A percentile compares a stretch with the other conserved stretches of the same genome.
Conservation (phyloP, 2,888 invertebrate species). For the Agonopterix alstromeriana region DNA sequence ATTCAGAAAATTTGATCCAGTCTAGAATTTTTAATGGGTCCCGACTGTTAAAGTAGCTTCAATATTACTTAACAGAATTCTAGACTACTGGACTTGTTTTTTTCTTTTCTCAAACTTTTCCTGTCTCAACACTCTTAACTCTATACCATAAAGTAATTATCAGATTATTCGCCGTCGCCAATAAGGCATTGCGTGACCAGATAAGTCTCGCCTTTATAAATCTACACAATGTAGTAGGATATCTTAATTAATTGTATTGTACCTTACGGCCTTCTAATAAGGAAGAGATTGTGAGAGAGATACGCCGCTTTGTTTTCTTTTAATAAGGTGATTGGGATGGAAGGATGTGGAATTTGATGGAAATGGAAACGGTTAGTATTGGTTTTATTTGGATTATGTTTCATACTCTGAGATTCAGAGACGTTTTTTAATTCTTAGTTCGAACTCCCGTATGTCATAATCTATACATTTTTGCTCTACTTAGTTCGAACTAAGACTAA, state of each 20-base stretch:
- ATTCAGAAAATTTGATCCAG: too few species aligned
- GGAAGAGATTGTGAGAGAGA: slow-evolving; percentile 24
- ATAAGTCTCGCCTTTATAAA: slow-evolving; percentile 31
- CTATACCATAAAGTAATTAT: slow-evolving; percentile 22
- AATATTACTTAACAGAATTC: too few species aligned
- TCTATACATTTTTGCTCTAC: too few species aligned
- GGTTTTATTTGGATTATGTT: not conserved
- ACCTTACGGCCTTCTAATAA: slow-evolving; percentile 16
- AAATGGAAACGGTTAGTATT: not conserved
- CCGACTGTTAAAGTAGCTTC: too few species aligned
- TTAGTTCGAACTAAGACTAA: too few species aligned
- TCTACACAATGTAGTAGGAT: slow-evolving; percentile 27
- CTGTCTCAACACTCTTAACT: slow-evolving; percentile 6
- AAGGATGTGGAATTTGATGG: not conserved
- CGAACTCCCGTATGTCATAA: too few species aligned
- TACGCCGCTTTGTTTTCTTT: not conserved
- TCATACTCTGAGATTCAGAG: too few species aligned
- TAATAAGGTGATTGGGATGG: not conserved
- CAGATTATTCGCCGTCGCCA: slow-evolving; percentile 30
- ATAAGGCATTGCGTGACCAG: slow-evolving; percentile 22
- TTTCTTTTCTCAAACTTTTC: too few species aligned
- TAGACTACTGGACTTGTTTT: too few species aligned
- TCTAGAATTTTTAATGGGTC: too few species aligned
- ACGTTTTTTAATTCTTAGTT: too few species aligned
- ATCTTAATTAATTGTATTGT: slow-evolving; percentile 50